These are phyloP conservation scores for Apis cerana DNA, from an alignment of 1,140 invertebrate species.

Conservation along the genomic window DNA sequence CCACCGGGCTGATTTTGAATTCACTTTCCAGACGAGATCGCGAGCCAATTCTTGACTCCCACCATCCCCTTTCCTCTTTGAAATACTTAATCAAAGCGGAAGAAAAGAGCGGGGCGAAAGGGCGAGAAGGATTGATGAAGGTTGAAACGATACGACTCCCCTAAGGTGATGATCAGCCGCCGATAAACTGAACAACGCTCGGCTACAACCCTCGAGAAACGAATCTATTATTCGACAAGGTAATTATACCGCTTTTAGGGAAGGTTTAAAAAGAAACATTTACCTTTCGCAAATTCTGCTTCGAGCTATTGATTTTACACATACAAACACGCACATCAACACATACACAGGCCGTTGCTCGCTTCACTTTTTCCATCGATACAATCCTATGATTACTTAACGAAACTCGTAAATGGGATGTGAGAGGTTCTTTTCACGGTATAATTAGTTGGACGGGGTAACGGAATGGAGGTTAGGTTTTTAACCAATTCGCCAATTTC, in stretches of 20 bases:
- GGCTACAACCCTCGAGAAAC: not conserved
- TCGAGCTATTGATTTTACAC: conserved; percentile 35
- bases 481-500: not conserved
- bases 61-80: not conserved
- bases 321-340: not conserved
- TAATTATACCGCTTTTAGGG: conserved; percentile 19
- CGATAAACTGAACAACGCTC: not conserved
- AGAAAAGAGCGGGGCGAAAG: not conserved
- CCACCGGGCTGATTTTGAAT: conserved; percentile 37
- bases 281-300: not conserved
- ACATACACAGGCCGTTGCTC: not conserved
- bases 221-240: conserved; percentile 35
- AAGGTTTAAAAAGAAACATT: conserved; percentile 33
- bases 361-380: not conserved
- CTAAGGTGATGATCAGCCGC: conserved; percentile 16
- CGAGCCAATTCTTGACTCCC: conserved; percentile 46
- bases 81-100: conserved; percentile 60
- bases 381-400: conserved; percentile 16
- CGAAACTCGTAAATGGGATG: not conserved
- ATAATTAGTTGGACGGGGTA: not conserved
- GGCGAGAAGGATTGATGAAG: not conserved
- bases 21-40: conserved; percentile 25
- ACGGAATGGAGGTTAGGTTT: not conserved
- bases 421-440: not conserved
- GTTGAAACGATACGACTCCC: not conserved